A percentile compares a stretch with the other conserved stretches of the same genome.
These are phyloP conservation scores for Stictonetta naevosa DNA, from an alignment of 2,113 vertebrate genomes.

Conservation along the genomic window DNA sequence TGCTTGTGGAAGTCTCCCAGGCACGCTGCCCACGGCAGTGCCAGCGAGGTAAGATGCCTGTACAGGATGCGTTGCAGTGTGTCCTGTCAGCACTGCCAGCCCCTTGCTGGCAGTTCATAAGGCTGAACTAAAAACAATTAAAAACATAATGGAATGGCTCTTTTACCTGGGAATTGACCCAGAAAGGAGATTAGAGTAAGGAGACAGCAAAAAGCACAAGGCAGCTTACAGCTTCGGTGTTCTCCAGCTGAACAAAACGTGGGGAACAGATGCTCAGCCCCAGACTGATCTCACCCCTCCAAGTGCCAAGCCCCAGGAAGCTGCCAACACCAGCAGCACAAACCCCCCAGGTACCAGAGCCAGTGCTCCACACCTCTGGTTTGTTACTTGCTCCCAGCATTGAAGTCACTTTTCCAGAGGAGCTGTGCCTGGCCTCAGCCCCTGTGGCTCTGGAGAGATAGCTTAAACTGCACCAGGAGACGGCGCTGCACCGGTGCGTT, in stretches of 20 bases:
- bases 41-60: not conserved
- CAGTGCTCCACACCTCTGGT: not conserved
- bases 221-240: not conserved
- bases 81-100: not conserved
- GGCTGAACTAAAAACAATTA: constrained; percentile 18
- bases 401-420: not conserved
- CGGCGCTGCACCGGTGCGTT: rapidly evolving
- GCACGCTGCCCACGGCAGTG: not conserved
- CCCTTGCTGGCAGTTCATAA: not conserved
- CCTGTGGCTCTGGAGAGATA: not conserved
- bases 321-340: not conserved
- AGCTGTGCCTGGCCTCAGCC: not conserved
- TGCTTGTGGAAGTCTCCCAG: not conserved
- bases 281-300: not conserved
- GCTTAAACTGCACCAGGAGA: rapidly evolving
- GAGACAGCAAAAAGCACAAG: not conserved
- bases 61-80: not conserved
- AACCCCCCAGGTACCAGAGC: not conserved
- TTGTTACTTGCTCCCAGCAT: not conserved
- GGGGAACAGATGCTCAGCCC: not conserved
- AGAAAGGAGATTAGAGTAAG: constrained; percentile 3
- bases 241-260: not conserved
- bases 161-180: constrained; percentile 38
- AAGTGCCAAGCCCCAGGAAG: not conserved
- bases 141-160: not conserved